Base-by-base conservation (phyloP, 2,888 invertebrate species). In the Mactromeris polynyma region DNA sequence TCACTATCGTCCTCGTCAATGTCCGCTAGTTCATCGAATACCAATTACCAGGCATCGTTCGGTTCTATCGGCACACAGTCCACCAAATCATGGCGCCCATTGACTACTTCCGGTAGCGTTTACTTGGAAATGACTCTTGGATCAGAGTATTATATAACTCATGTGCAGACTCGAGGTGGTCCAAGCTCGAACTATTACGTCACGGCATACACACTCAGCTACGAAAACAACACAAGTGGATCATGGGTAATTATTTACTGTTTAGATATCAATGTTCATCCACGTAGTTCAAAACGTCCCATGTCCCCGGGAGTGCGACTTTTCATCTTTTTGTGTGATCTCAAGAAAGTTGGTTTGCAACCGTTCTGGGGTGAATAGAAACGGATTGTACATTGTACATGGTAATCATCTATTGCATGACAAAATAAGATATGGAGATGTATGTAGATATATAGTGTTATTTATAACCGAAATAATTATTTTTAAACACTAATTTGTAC, bases 151-250 rank as follows among this genome's bases (percentile, higher is more conserved):
- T 94, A 93, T 84, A 89, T 94, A 64, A 93, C 93, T 31, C 85
- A 91, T 3, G 83, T 94, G 17, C 90, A 92, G 38, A 94, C 93
- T 7, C 81, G 88, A 69, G 94, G 94, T 9, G 92, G 90, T 19
- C 86, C 83, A 3, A 36, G 42, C 17, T 83, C 85, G 9, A 83
- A 51, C 51, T 69, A 82, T 26, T 92, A 91, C 85, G 94, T 94
- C 38, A 92, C 77, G 31, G 84, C 77, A 3, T 93, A 91, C 85
- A 87, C 77, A 14, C 69, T 94, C 17, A 79, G 86, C 11, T 93
- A 87, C 77, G 92, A 92, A 85, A 91, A 94, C 77, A 81, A 89
- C 21, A 83, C 84, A 1, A 17, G 88, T n/a, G n/a, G 31, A 6
- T 46, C 36, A 42, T 93, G 93, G 93, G 93, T 93, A 90, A 86